Evolutionary conservation across 92 coral and sea anemone genomes (phyloP).

Genomic region (Heliopora coerulea): DNA sequence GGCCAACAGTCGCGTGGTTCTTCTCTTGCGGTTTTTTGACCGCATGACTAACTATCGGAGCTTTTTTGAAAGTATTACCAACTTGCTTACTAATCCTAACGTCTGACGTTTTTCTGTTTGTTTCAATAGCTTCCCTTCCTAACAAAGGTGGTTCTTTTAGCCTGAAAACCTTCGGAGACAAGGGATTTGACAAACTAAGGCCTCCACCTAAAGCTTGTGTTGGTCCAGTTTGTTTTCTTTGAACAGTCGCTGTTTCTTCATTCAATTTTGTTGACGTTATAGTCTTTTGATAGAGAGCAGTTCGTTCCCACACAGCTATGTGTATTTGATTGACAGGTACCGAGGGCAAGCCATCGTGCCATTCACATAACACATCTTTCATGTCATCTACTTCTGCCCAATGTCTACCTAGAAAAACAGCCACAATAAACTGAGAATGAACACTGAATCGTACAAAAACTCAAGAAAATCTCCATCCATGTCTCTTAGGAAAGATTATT

Average conservation of each 20-base stretch:
- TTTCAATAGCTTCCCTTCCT: too few species aligned
- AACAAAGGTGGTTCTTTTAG: too few species aligned
- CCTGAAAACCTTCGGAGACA: neutral
- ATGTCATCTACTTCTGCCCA: conserved; percentile 92
- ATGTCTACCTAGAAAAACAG: conserved; percentile 54
- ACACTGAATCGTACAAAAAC: too few species aligned
- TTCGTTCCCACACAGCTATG: conserved; percentile 70
- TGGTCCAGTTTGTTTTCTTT: neutral
- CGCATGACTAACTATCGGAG: neutral
- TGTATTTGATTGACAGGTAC: conserved; percentile 70
- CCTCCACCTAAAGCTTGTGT: neutral
- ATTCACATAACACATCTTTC: conserved; percentile 58
- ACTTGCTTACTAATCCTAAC: neutral
- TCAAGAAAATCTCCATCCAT: too few species aligned
- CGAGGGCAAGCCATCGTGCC: conserved; percentile 51
- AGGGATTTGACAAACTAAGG: neutral
- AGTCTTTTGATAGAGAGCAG: neutral
- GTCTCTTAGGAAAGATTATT: too few species aligned
- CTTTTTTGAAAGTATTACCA: neutral
- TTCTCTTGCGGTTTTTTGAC: neutral
- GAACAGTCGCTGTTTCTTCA: neutral
- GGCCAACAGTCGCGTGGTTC: neutral
- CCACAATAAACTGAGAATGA: too few species aligned
- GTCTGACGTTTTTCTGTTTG: too few species aligned
- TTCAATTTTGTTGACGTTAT: neutral